Conservation (phyloP, 1,140 invertebrate species). For the Drosophila nebulosa region DNA sequence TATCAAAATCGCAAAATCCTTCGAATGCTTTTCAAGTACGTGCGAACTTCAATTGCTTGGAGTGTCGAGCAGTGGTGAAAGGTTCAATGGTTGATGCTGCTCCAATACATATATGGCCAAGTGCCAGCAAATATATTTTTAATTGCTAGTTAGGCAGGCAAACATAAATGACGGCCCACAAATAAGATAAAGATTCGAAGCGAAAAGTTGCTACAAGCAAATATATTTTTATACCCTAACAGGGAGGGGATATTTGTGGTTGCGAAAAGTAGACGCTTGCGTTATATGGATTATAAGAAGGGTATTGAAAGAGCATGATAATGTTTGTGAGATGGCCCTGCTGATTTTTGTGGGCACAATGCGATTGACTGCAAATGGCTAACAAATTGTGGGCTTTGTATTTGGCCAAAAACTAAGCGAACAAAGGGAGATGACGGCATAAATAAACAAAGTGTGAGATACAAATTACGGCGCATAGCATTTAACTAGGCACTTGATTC, state of each 20-base stretch:
- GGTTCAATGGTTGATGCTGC: constrained; percentile 27
- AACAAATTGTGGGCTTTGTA: constrained; percentile 37
- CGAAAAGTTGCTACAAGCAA: constrained; percentile 41
- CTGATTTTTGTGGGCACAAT: constrained; percentile 36
- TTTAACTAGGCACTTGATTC: constrained; percentile 67
- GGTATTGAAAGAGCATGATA: background rate
- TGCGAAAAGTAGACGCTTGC: too few relatives aligned
- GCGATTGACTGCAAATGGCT: constrained; percentile 67
- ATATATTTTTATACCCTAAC: background rate
- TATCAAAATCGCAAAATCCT: constrained; percentile 28
- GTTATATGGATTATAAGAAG: too few relatives aligned
- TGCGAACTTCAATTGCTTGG: constrained; percentile 13
- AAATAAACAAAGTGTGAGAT: constrained; percentile 66
- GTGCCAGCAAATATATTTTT: constrained; percentile 58
- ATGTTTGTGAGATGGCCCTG: background rate
- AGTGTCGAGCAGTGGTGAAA: constrained; percentile 7
- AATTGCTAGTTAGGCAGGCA: constrained; percentile 60
- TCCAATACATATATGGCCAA: constrained; percentile 58
- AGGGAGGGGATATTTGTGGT: background rate
- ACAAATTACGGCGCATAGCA: constrained; percentile 62
- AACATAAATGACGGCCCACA: constrained; percentile 63
- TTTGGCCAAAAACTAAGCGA: constrained; percentile 17
- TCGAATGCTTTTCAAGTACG: constrained; percentile 32
- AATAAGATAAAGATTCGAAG: constrained; percentile 12
- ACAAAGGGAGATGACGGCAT: constrained; percentile 68